Conservation (phyloP, 2,888 invertebrate species). For the Clistopyga incitator region DNA sequence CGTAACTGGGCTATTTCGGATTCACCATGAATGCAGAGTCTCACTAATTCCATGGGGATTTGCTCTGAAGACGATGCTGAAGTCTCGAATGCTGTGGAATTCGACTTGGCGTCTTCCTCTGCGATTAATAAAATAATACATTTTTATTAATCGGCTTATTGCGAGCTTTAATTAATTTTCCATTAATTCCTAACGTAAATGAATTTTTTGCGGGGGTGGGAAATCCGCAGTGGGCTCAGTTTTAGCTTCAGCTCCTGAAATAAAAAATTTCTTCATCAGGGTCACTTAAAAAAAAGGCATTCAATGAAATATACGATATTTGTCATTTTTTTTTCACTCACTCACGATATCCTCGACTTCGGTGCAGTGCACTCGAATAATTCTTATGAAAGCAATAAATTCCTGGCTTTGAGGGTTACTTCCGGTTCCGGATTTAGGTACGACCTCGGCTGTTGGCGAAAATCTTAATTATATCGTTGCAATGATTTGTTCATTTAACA, state of each 20-base stretch:
- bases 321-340: slow-evolving; percentile 51
- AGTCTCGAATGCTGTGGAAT: slow-evolving; percentile 29
- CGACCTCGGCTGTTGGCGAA: slow-evolving; percentile 65
- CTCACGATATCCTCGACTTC: slow-evolving; percentile 71
- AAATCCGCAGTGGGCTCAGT: slow-evolving; percentile 53
- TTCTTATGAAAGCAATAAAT: slow-evolving; percentile 73
- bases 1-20: slow-evolving; percentile 85
- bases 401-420: slow-evolving; percentile 56
- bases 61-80: slow-evolving; percentile 27
- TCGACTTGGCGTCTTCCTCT: slow-evolving; percentile 52
- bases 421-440: slow-evolving; percentile 4
- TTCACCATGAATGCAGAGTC: slow-evolving; percentile 86
- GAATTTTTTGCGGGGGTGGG: slow-evolving; percentile 55
- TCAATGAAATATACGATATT: not conserved
- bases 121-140: not conserved
- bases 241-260: slow-evolving; percentile 57
- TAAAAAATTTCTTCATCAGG: not conserved
- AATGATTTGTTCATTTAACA: too few species aligned
- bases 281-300: not conserved
- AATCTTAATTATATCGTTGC: slow-evolving; percentile 68
- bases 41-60: slow-evolving; percentile 82
- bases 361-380: slow-evolving; percentile 71
- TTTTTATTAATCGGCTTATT: not conserved
- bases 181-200: slow-evolving; percentile 56
- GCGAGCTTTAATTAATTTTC: not conserved